These are phyloP conservation scores for Camelus dromedarius DNA, from an alignment of 2,113 vertebrate species.

Conservation along the genomic window DNA sequence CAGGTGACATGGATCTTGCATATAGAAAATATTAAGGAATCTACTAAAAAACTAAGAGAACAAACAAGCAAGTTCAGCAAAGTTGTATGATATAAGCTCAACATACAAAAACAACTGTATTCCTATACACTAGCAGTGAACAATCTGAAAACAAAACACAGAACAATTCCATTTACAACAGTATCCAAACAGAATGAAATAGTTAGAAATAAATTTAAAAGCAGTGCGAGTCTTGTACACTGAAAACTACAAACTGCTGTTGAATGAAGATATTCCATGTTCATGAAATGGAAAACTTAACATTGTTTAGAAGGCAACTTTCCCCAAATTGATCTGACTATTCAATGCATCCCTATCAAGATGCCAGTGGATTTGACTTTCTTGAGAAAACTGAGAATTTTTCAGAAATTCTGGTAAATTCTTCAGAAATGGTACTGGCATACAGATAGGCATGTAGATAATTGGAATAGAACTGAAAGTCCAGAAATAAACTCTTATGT, in stretches of 20 bases:
- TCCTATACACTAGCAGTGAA: neutral
- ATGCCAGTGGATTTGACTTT: neutral
- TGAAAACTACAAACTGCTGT: neutral
- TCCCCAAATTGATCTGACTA: neutral
- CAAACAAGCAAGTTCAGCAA: neutral
- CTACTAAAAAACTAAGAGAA: neutral
- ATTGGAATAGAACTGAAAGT: neutral
- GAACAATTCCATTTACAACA: neutral
- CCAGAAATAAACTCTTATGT: neutral
- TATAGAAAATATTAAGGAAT: neutral
- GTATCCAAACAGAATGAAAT: neutral
- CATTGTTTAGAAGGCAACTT: neutral
- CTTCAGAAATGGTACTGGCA: neutral
- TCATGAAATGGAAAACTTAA: neutral
- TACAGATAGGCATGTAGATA: neutral
- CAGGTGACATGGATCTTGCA: neutral
- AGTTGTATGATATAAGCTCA: neutral
- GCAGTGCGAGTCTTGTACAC: neutral
- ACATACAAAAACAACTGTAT: neutral
- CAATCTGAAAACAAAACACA: constrained; percentile 30
- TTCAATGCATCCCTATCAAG: neutral
- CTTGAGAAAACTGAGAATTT: neutral
- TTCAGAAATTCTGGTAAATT: neutral
- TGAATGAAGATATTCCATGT: neutral
- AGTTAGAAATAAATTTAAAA: neutral